Base-by-base conservation (phyloP, 2,797 vertebrate genomes). In the Poecilia picta region DNA sequence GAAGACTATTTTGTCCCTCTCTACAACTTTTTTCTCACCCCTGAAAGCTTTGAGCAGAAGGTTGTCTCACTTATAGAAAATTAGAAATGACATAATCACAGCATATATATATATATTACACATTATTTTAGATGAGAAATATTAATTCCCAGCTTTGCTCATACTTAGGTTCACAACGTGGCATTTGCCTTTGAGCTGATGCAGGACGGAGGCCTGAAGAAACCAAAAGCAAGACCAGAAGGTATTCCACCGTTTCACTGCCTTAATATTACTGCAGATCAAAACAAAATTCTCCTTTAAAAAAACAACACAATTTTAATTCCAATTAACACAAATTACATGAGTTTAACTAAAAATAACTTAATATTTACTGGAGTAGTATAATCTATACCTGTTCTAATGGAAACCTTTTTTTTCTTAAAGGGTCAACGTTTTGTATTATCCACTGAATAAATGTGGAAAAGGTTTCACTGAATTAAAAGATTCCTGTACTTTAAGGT, bases 31-130 rank as follows among this genome's bases (percentile, higher is more conserved):
- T 97, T 97, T 89, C 96, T 99, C 87, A 99, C 98, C 0, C 98
- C 98, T 0, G 98, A 99, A 90, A 97, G 90, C 94, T 99, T 99
- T 45, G 98, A 99, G 72, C 98, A 99, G 92, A 99, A 98, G 97
- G 98, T 99, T 62, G 66, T 88, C 83, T 45, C 25, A 47, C 2
- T 0, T 3, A 75, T 41, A 66, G 3, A 72, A 49, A 59, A 0
- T 33, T 33, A 33, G 33, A 33, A 33, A 33, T 33, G 33, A 33
- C 33, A 33, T 33, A 33, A 33, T 33, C 33, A 33, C 33, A 33
- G 33, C 33, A 33, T 33, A 33, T 33, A 33, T 33, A 3, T 33
- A 33, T 33, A 33, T 33, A 33, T 33, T 33, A 33, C 33, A 33
- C 33, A 33, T 33, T 33, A 33, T 33, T 70, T 71, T 43, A 45